Evolutionary conservation across 2,113 vertebrate genomes (phyloP), one percentile per base, ranked within the genome.

Genomic region (Myiopsitta monachus): DNA sequence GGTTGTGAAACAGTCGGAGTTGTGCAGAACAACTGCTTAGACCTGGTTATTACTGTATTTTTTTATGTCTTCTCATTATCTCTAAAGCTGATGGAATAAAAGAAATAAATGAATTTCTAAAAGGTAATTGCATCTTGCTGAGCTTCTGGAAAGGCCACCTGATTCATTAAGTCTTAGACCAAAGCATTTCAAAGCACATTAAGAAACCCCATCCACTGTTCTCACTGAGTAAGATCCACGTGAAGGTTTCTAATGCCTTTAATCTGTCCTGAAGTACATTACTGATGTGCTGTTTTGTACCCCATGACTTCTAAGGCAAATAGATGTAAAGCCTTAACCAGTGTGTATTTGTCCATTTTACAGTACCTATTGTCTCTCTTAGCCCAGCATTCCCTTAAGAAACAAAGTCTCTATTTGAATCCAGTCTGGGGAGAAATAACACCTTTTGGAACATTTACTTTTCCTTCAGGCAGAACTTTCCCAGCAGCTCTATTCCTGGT

Each of bases 201-300:
- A 18, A 46, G 23, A 26, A 41, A 43, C 13, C 46, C 47, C 10
- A 6, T 5, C 8, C 36, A 5, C 2, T 27, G 22, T 3, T 69
- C 28, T 49, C 8, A 1, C 4, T 13, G 38, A 63, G 31, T 18
- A 46, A 28, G 39, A n/a, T 39, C 38, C 69, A 38, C 1, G 0
- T 5, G 31, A 44, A 72, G 5, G 10, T 67, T 72, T 55, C 46
- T 9, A 22, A 8, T 2, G 11, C 18, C 62, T 21, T 44, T 30
- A 44, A 2, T 6, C 24, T 47, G 12, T 51, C 57, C 36, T 7
- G 49, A 18, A 18, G 47, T 14, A 39, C 57, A 39, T 28, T 4
- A 18, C 31, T 7, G 47, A 19, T 1, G 7, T 26, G 10, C 11
- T 3, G 9, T 4, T 73, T 51, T 68, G 18, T 6, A 3, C 9